Conservation (phyloP, 1,140 invertebrate species). For the Caenorhabditis briggsae region DNA sequence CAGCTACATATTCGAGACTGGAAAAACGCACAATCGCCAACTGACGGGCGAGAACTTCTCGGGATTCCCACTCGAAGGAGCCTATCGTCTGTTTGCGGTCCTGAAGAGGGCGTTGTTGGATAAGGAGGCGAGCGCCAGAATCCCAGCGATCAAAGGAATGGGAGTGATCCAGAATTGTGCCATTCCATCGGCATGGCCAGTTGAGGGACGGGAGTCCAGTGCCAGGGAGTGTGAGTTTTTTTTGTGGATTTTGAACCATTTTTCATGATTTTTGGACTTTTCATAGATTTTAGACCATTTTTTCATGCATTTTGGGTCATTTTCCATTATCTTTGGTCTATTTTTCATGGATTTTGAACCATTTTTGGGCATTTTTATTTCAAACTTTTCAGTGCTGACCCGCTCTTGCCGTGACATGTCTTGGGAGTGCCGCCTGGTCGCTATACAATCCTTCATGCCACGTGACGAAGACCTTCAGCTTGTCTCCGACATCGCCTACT, state of each 20-base stretch:
- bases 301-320: neutral
- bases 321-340: too few relatives aligned
- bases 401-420: neutral
- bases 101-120: neutral
- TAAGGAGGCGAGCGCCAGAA: constrained; percentile 3
- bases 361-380: too few relatives aligned
- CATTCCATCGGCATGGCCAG: neutral
- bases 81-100: neutral
- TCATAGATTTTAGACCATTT: too few relatives aligned
- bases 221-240: neutral
- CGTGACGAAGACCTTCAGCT: neutral
- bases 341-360: neutral
- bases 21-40: neutral
- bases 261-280: neutral
- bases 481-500: neutral
- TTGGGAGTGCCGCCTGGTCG: neutral
- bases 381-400: neutral
- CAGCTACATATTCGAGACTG: neutral
- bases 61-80: neutral
- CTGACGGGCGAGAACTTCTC: neutral
- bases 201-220: neutral
- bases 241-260: neutral
- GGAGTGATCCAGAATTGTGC: neutral
- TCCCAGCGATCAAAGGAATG: neutral
- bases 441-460: neutral